Evolutionary conservation across 1,140 invertebrate genomes (phyloP), one percentile per base, ranked within the genome.

Genomic region (Ceratina calcarata): DNA sequence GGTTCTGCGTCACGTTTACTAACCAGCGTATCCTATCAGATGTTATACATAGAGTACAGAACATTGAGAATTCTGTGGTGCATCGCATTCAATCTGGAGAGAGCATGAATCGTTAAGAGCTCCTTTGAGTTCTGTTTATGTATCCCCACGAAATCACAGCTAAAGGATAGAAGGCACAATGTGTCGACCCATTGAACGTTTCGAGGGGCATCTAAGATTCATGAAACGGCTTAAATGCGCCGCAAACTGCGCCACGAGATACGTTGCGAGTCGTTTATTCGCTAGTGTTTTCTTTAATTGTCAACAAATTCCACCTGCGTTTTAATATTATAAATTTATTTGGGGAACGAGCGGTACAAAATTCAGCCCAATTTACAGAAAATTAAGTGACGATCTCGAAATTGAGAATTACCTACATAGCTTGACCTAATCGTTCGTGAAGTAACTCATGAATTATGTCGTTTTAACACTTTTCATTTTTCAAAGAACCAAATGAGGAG

Each of bases 51-150:
- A 49, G 7, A 45, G 10, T 45, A 45, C 37, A 0, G 37, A 45
- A 37, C 6, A 37, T 6, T 3, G 27, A 76, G 49, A 37, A 73
- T 82, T 69, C 20, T 53, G 22, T n/a, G 49, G 80, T 67, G 65
- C 45, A 3, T 51, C 64, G 53, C 18, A 53, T 57, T 37, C 45
- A 51, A 32, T 53, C 13, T 13, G 53, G n/a, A 60, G 24, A 22
- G 22, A 45, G 22, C 68, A 74, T 79, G 75, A 83, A 82, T 83
- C 75, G 75, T 83, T 79, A 70, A 83, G 73, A 60, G 53, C 60
- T 70, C 65, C 75, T 84, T 79, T 74, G 81, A 68, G 62, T 70
- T 58, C 67, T 73, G 57, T 82, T 68, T 70, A 65, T 45, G 69
- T 45, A 6, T 45, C 32, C 20, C 53, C 55, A 49, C 67, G 57